These are phyloP conservation scores for Clarias fuscus DNA, from an alignment of 2,797 vertebrate species.

Conservation along the genomic window DNA sequence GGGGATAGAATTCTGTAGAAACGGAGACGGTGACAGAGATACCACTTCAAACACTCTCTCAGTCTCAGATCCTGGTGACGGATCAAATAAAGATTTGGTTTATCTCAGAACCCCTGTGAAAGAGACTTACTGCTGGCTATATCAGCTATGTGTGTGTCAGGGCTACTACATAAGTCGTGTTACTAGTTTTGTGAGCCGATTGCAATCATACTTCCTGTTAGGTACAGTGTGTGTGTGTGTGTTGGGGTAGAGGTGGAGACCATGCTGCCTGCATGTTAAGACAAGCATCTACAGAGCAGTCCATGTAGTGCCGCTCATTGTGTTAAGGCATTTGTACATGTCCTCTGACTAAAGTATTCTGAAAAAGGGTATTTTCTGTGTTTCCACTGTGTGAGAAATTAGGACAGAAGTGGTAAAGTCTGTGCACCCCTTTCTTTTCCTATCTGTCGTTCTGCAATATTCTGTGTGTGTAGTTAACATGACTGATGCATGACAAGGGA, in stretches of 20 bases:
- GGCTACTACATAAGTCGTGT: too few relatives aligned
- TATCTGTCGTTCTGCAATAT: neutral
- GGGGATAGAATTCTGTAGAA: slow-evolving; percentile 61
- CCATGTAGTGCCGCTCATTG: neutral
- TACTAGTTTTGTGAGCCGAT: slow-evolving; percentile 41
- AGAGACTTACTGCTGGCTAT: neutral
- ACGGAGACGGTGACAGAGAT: slow-evolving; percentile 65
- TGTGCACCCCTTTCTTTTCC: neutral
- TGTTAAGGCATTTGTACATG: neutral
- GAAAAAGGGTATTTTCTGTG: neutral
- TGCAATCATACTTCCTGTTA: slow-evolving; percentile 42
- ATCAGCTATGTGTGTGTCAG: neutral
- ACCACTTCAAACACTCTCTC: slow-evolving; percentile 72
- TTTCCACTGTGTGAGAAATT: neutral
- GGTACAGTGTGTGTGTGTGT: slow-evolving; percentile 1
- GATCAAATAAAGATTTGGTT: slow-evolving; percentile 65
- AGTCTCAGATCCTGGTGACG: slow-evolving; percentile 66
- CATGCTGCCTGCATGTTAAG: slow-evolving; percentile 13
- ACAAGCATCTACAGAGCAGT: neutral
- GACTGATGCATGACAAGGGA: slow-evolving; percentile 9
- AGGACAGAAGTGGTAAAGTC: neutral
- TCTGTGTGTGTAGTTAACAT: neutral
- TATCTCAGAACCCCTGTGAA: slow-evolving; percentile 59
- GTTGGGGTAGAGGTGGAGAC: neutral
- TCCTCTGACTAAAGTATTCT: neutral